Conservation (phyloP, 1,140 invertebrate genomes). For the Latrodectus geometricus region DNA sequence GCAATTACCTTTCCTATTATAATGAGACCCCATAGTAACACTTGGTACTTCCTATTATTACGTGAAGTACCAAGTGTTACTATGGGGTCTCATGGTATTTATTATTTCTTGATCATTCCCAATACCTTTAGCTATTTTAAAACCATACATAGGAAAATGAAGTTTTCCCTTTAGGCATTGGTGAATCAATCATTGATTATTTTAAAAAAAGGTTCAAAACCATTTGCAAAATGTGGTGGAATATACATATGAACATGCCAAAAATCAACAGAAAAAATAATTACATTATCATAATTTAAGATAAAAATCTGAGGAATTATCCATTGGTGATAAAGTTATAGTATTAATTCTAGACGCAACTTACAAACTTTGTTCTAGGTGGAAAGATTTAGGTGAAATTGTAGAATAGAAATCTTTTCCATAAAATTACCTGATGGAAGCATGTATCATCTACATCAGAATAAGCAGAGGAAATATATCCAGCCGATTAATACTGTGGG, state of each 20-base stretch:
- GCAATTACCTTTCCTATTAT: no score
- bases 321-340: neutral
- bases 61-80: no score
- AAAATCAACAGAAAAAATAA: neutral
- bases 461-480: neutral
- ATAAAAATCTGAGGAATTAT: neutral
- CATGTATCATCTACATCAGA: neutral
- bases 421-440: neutral
- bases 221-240: neutral
- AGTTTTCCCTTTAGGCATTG: neutral
- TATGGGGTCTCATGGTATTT: no score
- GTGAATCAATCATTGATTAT: neutral
- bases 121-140: neutral
- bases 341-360: neutral
- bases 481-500: neutral
- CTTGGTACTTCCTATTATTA: no score
- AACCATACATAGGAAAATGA: neutral
- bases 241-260: neutral
- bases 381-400: neutral
- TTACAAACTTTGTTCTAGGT: neutral
- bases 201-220: neutral
- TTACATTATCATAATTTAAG: neutral
- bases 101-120: no score
- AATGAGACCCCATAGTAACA: no score
- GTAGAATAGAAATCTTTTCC: neutral